Evolutionary conservation across 2,113 vertebrate species (phyloP).

Genomic region (Sclerurus mexicanus): DNA sequence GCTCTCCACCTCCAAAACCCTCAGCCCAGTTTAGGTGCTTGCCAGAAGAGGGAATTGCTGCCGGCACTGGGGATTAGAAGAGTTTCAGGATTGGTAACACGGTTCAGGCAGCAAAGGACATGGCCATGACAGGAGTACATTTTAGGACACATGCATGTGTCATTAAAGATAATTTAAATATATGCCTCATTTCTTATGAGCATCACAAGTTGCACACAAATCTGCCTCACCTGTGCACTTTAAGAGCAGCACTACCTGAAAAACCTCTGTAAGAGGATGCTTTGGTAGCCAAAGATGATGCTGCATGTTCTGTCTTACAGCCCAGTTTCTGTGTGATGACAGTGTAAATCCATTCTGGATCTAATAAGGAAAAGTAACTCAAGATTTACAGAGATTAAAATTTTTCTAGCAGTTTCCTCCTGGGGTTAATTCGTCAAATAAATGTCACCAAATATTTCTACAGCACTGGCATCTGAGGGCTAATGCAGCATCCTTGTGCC

Average conservation of each 20-base stretch:
- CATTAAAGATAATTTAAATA: not conserved
- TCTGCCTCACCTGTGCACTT: not conserved
- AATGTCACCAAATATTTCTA: not conserved
- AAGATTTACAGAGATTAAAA: not conserved
- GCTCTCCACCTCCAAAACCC: not conserved
- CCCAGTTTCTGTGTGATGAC: not conserved
- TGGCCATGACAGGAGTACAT: not conserved
- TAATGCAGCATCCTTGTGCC: not conserved
- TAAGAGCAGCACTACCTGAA: not conserved
- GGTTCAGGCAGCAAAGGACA: not conserved
- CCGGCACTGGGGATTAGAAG: not conserved
- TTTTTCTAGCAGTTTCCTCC: not conserved
- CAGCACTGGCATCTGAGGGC: not conserved
- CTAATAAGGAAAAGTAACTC: not conserved
- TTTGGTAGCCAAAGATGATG: not conserved
- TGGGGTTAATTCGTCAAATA: not conserved
- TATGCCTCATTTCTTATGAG: not conserved
- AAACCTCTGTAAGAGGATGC: not conserved
- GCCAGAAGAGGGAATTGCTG: not conserved
- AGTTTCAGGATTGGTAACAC: not conserved
- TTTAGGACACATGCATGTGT: not conserved
- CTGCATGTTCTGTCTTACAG: not conserved
- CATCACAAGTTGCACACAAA: not conserved
- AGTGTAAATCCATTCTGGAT: not conserved
- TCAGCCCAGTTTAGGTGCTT: not conserved